Evolutionary conservation across 2,888 invertebrate species (phyloP), one percentile per base, ranked within the genome.

Genomic region (Branchipolynoe longqiensis): DNA sequence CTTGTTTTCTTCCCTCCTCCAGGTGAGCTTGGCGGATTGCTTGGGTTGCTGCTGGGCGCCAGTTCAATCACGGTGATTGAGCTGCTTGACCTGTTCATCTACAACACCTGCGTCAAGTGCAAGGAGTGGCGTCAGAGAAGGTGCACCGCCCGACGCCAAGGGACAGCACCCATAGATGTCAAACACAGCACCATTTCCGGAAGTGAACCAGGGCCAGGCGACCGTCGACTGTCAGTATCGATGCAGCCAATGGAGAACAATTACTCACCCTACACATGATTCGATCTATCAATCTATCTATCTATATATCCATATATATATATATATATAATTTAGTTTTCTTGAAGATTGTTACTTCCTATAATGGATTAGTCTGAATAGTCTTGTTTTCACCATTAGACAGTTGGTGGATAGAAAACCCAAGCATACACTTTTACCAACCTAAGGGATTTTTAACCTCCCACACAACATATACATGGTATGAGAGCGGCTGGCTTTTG

Each of bases 21-120:
- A 84, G 84, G 84, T 84, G 84, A 84, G 33, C 58, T 84, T n/a
- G 84, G 84, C n/a, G 84, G 84, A 4, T 31, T 84, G 3, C 58
- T 84, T 14, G 84, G 84, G 14, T 59, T 84, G 22, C 56, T 84
- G 14, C 74, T 84, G 2, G 84, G 84, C 14, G 84, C 84, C 33
- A 78, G 78, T 28, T 74, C 54, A 12, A 74, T 84, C 40, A 84
- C 84, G 33, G 48, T 84, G 4, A 38, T 84, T 36, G 84, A 84
- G 31, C 18, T 84, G 12, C 36, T 74, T 1, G 84, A 84, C 33
- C 58, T 84, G 40, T 12, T 73, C n/a, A 40, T 59, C 22, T 84
- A 84, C 59, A 84, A 84, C 62, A 58, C 41, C 38, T 84, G 84
- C 41, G 74, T 84, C 25, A 84, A 84, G 38, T 84, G 84, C 73